These are phyloP conservation scores for Lophochroa leadbeateri DNA, from an alignment of 2,113 vertebrate species.

Conservation along the genomic window DNA sequence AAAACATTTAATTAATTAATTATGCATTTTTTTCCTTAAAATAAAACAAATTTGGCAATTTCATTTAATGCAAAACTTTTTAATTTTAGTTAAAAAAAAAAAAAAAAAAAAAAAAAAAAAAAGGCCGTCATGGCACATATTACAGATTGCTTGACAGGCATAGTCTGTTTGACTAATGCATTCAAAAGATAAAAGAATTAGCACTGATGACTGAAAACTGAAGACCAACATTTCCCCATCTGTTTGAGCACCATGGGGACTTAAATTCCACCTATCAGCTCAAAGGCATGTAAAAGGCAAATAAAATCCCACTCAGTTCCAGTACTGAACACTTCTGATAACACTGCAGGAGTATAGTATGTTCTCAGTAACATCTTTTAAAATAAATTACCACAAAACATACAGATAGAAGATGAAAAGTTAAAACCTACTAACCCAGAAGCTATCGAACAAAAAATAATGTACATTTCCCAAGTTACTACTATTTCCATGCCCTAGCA, in stretches of 20 bases:
- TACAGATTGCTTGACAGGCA: background rate
- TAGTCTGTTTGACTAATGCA: conserved; percentile 41
- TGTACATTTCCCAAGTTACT: background rate
- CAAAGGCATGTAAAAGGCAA: conserved; percentile 7
- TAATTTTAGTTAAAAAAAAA: no score
- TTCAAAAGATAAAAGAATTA: conserved; percentile 78
- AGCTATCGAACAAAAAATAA: background rate
- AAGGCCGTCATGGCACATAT: background rate
- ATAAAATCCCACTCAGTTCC: background rate
- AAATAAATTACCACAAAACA: background rate
- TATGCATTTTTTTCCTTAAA: no score
- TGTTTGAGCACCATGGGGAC: conserved; percentile 4
- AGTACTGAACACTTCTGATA: background rate
- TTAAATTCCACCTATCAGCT: background rate
- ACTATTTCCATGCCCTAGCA: background rate
- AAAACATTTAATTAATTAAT: no score
- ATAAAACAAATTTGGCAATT: no score
- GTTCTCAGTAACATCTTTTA: background rate
- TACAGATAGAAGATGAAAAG: background rate
- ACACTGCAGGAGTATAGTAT: background rate
- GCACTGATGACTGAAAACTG: conserved; percentile 14
- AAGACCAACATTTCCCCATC: background rate
- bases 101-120: background rate
- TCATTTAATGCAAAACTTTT: no score
- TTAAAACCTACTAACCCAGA: background rate